Percentiles rank a stretch among this genome's conserved stretches.
phyloP scores from a whole-genome alignment of 2,113 vertebrate species.

The Ptyas mucosa region DNA sequence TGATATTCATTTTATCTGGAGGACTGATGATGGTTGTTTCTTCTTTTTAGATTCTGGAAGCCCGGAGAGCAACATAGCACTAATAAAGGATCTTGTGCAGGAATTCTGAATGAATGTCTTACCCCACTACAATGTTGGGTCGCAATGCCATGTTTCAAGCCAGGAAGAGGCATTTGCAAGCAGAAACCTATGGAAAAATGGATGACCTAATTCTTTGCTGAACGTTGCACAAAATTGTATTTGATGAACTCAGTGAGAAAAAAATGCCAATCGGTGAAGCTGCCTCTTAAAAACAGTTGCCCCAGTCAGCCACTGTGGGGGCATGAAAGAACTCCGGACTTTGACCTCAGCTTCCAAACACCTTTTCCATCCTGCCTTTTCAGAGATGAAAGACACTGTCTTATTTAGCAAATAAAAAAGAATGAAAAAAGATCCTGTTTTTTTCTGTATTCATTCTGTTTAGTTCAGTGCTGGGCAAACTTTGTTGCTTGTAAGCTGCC shows the following conservation, averaged over 20 bases:
- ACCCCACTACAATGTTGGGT: fast-evolving
- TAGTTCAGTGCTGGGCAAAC: too few relatives aligned
- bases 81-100: background rate
- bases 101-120: fast-evolving
- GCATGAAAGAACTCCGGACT: background rate
- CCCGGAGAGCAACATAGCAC: fast-evolving
- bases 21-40: background rate
- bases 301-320: background rate
- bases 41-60: background rate
- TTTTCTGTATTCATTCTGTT: too few relatives aligned
- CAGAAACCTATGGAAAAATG: background rate
- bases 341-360: background rate
- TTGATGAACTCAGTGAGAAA: background rate
- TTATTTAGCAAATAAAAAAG: background rate
- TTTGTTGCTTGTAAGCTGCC: too few relatives aligned
- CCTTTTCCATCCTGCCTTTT: background rate
- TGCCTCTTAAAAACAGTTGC: background rate
- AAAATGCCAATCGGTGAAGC: background rate
- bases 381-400: background rate
- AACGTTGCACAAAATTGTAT: background rate
- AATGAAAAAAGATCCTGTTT: too few relatives aligned
- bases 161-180: background rate
- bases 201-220: background rate
- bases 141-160: fast-evolving
- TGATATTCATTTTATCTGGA: background rate